A percentile compares a stretch with the other conserved stretches of the same genome.
Evolutionary conservation across 2,888 invertebrate genomes (phyloP).

Genomic region (Cloeon dipterum): DNA sequence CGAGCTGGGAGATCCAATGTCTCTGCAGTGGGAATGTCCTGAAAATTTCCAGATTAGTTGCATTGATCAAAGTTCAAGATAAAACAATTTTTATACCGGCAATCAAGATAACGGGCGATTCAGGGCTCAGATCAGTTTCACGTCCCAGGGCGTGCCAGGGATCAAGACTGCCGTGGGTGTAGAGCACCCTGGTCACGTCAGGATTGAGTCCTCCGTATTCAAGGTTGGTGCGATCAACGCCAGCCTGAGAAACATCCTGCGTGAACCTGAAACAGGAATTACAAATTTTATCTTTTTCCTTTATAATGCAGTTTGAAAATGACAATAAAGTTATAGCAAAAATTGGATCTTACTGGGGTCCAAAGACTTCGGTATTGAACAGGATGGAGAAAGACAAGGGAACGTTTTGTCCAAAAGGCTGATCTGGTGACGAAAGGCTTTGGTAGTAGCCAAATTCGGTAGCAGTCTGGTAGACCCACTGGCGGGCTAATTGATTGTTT

Average conservation of each 20-base stretch:
- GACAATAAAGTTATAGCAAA: too few species aligned
- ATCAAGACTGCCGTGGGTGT: conserved; percentile 23
- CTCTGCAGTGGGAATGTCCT: not conserved
- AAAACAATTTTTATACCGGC: conserved; percentile 14
- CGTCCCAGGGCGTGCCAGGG: conserved; percentile 26
- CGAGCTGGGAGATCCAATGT: not conserved
- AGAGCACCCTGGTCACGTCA: conserved; percentile 17
- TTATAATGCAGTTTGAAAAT: too few species aligned
- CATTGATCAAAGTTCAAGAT: not conserved
- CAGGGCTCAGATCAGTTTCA: conserved; percentile 14
- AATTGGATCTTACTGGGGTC: conserved; percentile 27
- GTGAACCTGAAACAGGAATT: conserved; percentile 2
- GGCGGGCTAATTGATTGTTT: conserved; percentile 25
- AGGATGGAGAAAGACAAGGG: conserved; percentile 51
- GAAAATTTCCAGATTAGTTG: too few species aligned
- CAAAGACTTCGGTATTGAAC: conserved; percentile 68
- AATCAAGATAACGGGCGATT: conserved; percentile 18
- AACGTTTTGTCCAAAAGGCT: conserved; percentile 52
- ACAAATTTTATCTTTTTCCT: too few species aligned
- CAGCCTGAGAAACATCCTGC: not conserved
- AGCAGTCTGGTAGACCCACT: conserved; percentile 90
- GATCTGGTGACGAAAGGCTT: conserved; percentile 36
- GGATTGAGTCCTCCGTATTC: conserved; percentile 18
- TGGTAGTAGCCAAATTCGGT: conserved; percentile 93
- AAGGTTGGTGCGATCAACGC: conserved; percentile 1